A percentile compares a stretch with the other conserved stretches of the same genome.
These are phyloP conservation scores for Tachypleus tridentatus DNA, from an alignment of 1,140 invertebrate genomes.

Conservation along the genomic window DNA sequence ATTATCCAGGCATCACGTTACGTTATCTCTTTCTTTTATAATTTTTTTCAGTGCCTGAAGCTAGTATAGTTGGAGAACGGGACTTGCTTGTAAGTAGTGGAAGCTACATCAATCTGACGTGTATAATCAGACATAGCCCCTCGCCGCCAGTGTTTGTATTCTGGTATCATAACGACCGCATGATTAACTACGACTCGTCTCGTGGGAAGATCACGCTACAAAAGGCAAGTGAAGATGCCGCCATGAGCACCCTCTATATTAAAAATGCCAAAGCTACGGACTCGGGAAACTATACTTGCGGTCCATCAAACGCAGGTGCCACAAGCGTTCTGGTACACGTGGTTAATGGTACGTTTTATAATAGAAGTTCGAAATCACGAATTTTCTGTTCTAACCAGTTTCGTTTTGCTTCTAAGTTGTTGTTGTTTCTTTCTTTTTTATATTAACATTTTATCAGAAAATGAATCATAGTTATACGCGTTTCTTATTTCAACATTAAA, in stretches of 20 bases:
- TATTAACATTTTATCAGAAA: no score
- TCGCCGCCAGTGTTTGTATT: slow-evolving; percentile 61
- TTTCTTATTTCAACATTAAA: no score
- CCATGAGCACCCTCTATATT: slow-evolving; percentile 74
- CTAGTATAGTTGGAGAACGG: no score
- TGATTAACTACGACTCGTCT: slow-evolving; percentile 55
- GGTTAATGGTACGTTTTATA: slow-evolving; percentile 53
- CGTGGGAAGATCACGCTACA: slow-evolving; percentile 54
- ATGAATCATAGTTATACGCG: no score
- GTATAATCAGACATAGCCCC: slow-evolving; percentile 65
- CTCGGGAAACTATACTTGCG: slow-evolving; percentile 57
- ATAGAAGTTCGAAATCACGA: no score
- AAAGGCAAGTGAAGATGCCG: slow-evolving; percentile 76
- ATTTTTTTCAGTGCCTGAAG: no score
- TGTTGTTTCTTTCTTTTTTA: no score
- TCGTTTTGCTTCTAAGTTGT: no score
- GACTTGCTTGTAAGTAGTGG: slow-evolving; percentile 38
- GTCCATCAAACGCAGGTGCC: slow-evolving; percentile 68
- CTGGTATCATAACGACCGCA: slow-evolving; percentile 66
- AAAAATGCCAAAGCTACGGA: slow-evolving; percentile 67
- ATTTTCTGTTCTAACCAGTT: no score
- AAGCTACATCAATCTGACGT: slow-evolving; percentile 77
- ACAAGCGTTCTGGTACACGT: slow-evolving; percentile 69
- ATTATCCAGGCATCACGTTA: no score
- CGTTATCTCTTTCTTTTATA: no score